phyloP scores from a whole-genome alignment of 1,140 invertebrate species.

The Philopotamus ludificatus region DNA sequence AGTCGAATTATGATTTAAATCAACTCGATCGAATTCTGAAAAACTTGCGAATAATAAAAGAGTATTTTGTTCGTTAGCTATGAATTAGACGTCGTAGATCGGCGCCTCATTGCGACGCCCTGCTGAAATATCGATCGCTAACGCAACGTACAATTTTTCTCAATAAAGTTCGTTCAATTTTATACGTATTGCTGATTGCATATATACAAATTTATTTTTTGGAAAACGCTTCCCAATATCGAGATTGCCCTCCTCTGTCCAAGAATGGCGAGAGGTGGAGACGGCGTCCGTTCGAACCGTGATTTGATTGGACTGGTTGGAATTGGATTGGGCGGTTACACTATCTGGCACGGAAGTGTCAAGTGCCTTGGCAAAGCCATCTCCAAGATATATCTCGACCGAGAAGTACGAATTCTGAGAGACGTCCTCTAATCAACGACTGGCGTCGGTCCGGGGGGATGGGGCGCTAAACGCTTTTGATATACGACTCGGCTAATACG shows the following conservation, averaged over 20 bases:
- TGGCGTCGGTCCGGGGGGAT: not conserved
- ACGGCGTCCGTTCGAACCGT: not conserved
- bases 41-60: too few species aligned
- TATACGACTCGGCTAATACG: constrained; percentile 24
- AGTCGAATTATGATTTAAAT: too few species aligned
- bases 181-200: too few species aligned
- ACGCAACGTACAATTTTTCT: too few species aligned
- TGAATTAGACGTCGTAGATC: too few species aligned
- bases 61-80: too few species aligned
- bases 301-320: constrained; percentile 16
- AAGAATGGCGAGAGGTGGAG: constrained; percentile 5
- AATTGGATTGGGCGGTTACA: constrained; percentile 12
- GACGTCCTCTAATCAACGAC: constrained; percentile 21
- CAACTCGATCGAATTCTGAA: too few species aligned
- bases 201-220: too few species aligned
- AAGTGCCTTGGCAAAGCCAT: not conserved
- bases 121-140: too few species aligned
- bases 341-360: constrained; percentile 10
- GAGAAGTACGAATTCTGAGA: not conserved
- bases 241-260: not conserved
- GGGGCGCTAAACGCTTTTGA: constrained; percentile 21
- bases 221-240: too few species aligned
- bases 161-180: too few species aligned
- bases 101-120: too few species aligned
- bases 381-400: not conserved